A percentile compares a stretch with the other conserved stretches of the same genome.
Conservation (phyloP, 2,113 vertebrate species). For the Nesoenas mayeri region DNA sequence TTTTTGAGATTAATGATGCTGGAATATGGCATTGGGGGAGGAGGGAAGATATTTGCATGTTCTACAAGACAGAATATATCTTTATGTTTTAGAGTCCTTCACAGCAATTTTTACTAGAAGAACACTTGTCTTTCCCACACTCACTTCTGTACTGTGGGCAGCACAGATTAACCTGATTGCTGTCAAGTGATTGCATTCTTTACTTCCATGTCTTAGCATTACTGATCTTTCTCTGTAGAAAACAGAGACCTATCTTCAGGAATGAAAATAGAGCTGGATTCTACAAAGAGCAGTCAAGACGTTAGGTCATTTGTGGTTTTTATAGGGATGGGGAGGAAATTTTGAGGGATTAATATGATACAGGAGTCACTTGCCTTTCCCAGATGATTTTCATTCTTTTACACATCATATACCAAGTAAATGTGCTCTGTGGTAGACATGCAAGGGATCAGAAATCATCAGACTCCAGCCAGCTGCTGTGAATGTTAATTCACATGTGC, state of each 20-base stretch:
- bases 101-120: neutral
- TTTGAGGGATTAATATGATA: neutral
- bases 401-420: neutral
- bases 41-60: neutral
- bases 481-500: neutral
- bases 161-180: neutral
- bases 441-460: constrained; percentile 4
- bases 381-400: constrained; percentile 33
- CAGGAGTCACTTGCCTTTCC: neutral
- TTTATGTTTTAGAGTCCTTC: neutral
- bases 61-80: neutral
- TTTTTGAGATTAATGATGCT: neutral
- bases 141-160: neutral
- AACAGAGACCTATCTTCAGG: neutral
- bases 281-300: neutral
- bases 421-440: neutral
- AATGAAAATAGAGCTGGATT: neutral
- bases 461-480: neutral
- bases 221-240: neutral
- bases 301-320: neutral
- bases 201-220: neutral
- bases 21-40: neutral
- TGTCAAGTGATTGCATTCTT: neutral
- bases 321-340: neutral
- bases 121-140: neutral